Evolutionary conservation across 2,888 invertebrate genomes (phyloP), one percentile per base, ranked within the genome.

Genomic region (Megastigmus dorsalis): DNA sequence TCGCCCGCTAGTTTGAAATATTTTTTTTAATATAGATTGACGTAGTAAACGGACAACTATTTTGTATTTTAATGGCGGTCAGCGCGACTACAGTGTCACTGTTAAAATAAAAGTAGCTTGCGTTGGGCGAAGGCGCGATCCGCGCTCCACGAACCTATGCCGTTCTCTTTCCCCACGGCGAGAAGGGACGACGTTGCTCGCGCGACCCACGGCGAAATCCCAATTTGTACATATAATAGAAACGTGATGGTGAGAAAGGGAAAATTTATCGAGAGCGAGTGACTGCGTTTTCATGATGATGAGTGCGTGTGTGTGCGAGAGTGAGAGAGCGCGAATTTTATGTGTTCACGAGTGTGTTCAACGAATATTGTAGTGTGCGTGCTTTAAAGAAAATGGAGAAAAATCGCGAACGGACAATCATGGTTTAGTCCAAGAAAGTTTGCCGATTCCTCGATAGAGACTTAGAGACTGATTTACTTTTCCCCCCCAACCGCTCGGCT

Each of bases 401-500:
- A 75, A 55, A 67, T 43, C 28, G 69, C 73, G 63, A 30, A 69
- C 63, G 55, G 71, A 77, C 68, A 74, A 74, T 70, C 74, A 70
- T 57, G 43, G 48, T 45, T 59, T 28, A 70, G 59, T 70, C 41
- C 45, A 38, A 45, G 18, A 50, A 75, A 54, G 65, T 77, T 75
- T 74, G 71, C 68, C 74, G 66, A 69, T 65, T 72, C 77, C 77
- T 75, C 72, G 75, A 69, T 69, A 72, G 77, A 77, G 77, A 77
- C 75, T 72, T 77, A 75, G 72, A 77, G 77, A 77, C 77, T 77
- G 77, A 77, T 77, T 74, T 74, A 70, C 66, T 54, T 59, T 28
- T 54, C 45, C 63, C 59, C 33, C n/a, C n/a, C n/a, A n/a, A n/a
- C n/a, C 38, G 43, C 68, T 67, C 59, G 68, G 72, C 68, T 68